phyloP scores from a whole-genome alignment of 2,888 invertebrate genomes.

The Erebia palarica region DNA sequence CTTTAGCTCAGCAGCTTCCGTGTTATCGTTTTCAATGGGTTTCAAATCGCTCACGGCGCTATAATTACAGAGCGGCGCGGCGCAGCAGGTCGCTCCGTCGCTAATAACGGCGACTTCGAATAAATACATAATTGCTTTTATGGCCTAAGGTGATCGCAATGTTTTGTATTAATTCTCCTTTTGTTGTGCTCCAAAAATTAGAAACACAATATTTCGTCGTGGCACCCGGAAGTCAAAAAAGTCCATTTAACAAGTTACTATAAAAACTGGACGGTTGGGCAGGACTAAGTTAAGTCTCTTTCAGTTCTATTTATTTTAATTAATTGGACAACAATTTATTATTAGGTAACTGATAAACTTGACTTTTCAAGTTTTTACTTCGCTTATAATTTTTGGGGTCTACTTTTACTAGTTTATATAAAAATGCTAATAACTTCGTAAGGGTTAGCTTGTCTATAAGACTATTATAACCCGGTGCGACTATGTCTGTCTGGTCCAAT shows the following conservation, averaged over 20 bases:
- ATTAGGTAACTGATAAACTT: too few species aligned
- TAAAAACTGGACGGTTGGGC: neutral
- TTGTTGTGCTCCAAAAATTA: constrained; percentile 30
- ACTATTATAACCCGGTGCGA: too few species aligned
- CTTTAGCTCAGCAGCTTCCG: constrained; percentile 78
- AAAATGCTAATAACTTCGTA: too few species aligned
- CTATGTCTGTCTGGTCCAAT: too few species aligned
- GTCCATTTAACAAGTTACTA: neutral
- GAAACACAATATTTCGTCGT: neutral
- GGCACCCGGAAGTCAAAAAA: constrained; percentile 17
- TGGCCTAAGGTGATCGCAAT: constrained; percentile 56
- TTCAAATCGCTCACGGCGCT: constrained; percentile 72
- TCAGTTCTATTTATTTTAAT: too few species aligned
- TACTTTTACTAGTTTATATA: too few species aligned
- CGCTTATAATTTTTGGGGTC: too few species aligned
- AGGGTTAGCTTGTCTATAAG: too few species aligned
- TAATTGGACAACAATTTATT: too few species aligned
- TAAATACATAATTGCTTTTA: constrained; percentile 70
- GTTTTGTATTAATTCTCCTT: constrained; percentile 31
- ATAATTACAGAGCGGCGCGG: constrained; percentile 75
- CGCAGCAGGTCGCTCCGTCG: constrained; percentile 73
- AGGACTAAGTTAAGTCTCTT: too few species aligned
- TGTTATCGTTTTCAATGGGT: constrained; percentile 81
- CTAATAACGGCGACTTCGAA: constrained; percentile 62
- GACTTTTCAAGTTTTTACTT: too few species aligned